Percentiles rank a stretch among this genome's conserved stretches.
Evolutionary conservation across 2,113 vertebrate genomes (phyloP).

Genomic region (Sclerurus mexicanus): DNA sequence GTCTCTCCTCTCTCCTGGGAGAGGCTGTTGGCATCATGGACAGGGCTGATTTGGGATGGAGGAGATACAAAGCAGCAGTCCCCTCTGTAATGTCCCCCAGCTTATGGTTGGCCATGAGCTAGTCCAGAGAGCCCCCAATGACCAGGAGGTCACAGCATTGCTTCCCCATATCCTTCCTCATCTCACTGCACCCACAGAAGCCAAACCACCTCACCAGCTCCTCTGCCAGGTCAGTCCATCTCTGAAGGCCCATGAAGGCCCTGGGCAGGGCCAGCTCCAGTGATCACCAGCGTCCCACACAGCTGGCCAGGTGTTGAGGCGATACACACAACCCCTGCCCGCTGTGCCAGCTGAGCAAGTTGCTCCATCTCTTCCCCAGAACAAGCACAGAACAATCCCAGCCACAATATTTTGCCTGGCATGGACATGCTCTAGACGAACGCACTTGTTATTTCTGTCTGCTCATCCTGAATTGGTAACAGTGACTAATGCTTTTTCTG

Average conservation of each 20-base stretch:
- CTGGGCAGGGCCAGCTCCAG: neutral
- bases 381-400: neutral
- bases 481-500: constrained; percentile 54
- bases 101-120: neutral
- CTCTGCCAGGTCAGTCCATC: neutral
- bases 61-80: neutral
- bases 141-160: neutral
- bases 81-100: neutral
- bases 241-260: neutral
- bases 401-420: constrained; percentile 58
- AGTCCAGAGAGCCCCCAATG: neutral
- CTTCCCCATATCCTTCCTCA: neutral
- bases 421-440: neutral
- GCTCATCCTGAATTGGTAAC: constrained; percentile 36
- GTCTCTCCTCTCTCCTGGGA: neutral
- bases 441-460: constrained; percentile 20
- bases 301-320: neutral
- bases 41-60: neutral
- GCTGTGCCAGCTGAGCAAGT: neutral
- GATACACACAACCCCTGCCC: neutral
- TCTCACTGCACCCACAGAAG: neutral
- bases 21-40: neutral
- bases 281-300: neutral
- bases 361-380: neutral
- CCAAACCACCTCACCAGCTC: neutral